Percentiles rank a stretch among this genome's conserved stretches.
These are phyloP conservation scores for Pseudomyrmex cubaensis DNA, from an alignment of 1,140 invertebrate genomes.

Conservation along the genomic window DNA sequence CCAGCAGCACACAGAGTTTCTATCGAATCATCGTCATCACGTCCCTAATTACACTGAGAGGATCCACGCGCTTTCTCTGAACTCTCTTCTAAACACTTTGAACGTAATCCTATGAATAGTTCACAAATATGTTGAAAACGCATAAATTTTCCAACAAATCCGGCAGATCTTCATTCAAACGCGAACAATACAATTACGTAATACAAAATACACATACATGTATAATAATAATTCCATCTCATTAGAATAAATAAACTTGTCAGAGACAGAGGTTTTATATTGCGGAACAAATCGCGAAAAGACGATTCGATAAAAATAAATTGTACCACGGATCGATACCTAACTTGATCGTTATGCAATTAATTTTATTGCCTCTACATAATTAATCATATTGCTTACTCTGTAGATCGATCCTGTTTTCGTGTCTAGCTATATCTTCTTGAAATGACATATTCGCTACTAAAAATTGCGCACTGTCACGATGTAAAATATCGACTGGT, in stretches of 20 bases:
- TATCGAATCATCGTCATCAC: constrained; percentile 30
- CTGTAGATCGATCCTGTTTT: background rate
- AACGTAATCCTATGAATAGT: background rate
- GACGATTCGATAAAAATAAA: too few species aligned
- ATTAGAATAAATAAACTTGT: too few species aligned
- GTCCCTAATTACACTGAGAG: constrained; percentile 14
- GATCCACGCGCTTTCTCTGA: background rate
- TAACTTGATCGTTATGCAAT: too few species aligned
- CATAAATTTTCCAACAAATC: background rate
- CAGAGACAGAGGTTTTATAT: too few species aligned
- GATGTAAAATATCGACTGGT: background rate
- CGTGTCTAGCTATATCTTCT: background rate
- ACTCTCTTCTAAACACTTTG: background rate
- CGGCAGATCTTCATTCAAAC: background rate
- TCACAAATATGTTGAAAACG: background rate
- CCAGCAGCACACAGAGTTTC: background rate
- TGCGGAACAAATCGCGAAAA: too few species aligned
- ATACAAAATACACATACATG: too few species aligned
- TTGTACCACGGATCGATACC: too few species aligned
- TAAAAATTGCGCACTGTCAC: background rate
- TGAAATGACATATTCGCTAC: background rate
- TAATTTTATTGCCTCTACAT: too few species aligned
- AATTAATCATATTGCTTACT: background rate
- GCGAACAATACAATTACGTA: too few species aligned
- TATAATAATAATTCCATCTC: too few species aligned